Percentiles rank a stretch among this genome's conserved stretches.
Evolutionary conservation across 2,797 vertebrate genomes (phyloP).

Genomic region (Nothura maculosa): DNA sequence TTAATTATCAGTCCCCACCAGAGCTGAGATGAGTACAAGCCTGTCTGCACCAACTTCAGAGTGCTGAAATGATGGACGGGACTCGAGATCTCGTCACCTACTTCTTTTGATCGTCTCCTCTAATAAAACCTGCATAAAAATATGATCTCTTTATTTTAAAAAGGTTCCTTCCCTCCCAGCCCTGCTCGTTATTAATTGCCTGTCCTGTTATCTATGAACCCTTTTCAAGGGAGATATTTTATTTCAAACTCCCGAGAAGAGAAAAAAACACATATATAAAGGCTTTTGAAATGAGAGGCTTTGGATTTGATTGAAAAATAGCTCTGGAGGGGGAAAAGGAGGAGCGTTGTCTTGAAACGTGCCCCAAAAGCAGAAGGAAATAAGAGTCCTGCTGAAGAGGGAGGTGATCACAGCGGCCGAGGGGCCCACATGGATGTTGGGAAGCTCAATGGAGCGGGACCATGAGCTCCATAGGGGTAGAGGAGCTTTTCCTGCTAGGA

Average conservation of each 20-base stretch:
- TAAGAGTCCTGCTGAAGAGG: background rate
- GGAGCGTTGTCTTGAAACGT: background rate
- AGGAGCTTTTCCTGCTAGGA: too few relatives aligned
- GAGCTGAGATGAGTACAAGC: background rate
- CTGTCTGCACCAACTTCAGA: background rate
- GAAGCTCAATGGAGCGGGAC: background rate
- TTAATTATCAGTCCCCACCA: constrained; percentile 36
- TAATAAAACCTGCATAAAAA: constrained; percentile 58
- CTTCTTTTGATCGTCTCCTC: constrained; percentile 52
- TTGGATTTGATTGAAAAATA: background rate
- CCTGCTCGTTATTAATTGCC: constrained; percentile 30
- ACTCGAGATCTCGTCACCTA: background rate
- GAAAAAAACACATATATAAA: constrained; percentile 14
- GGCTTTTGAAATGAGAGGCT: constrained; percentile 62
- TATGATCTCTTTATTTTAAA: constrained; percentile 57
- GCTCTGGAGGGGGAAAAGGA: fast-evolving
- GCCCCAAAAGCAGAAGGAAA: background rate
- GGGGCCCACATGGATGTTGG: background rate
- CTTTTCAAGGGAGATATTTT: constrained; percentile 50
- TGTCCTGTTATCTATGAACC: background rate
- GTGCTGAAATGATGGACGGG: background rate
- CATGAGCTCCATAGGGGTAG: too few relatives aligned
- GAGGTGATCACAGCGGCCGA: background rate
- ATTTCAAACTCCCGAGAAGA: constrained; percentile 45
- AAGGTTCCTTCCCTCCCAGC: background rate